Base-by-base conservation (phyloP, 1,140 invertebrate species). In the Anastrepha obliqua region DNA sequence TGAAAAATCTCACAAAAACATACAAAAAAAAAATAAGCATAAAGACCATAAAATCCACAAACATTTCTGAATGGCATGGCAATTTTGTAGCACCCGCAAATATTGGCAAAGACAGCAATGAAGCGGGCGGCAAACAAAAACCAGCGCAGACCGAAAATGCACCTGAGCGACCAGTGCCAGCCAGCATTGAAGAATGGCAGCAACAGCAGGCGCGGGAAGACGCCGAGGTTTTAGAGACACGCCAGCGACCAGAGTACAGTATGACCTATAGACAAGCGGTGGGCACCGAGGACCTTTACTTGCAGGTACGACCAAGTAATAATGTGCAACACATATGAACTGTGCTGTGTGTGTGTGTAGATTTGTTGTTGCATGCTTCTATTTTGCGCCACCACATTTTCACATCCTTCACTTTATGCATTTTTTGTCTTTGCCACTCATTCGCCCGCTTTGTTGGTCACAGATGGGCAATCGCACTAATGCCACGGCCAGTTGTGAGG, bases 211-310 rank as follows among this genome's bases (percentile, higher is more conserved):
- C 93, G 7, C 92, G 91, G 2, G 89, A 90, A 47, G 90, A 93
- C 87, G 88, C 86, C 0, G 95, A 95, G 90, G 89, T 94, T 9
- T 89, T 95, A 9, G 96, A 96, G 89, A 95, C 95, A 2, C 94
- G 97, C 78, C 95, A 95, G 90, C 94, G 95, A 62, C 97, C 97
- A 1, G 95, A 96, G 89, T 98, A 97, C 94, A 96, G 96, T 39
- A 96, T 98, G 90, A 95, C 96, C 90, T 98, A 97, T 91, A 96
- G 97, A 89, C 98, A 98, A 93, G 94, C 96, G 81, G 97, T 98
- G 2, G 95, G 95, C 11, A 95, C 97, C 1, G 97, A 98, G 93
- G 97, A 98, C 92, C 95, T 98, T 59, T 98, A 96, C 93, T 94
- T 98, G 78, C 96, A 97, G 93, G 96, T 97, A 88, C 20, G 9